Evolutionary conservation across 2,888 invertebrate species (phyloP).

Genomic region (Falcaria lacertinaria): DNA sequence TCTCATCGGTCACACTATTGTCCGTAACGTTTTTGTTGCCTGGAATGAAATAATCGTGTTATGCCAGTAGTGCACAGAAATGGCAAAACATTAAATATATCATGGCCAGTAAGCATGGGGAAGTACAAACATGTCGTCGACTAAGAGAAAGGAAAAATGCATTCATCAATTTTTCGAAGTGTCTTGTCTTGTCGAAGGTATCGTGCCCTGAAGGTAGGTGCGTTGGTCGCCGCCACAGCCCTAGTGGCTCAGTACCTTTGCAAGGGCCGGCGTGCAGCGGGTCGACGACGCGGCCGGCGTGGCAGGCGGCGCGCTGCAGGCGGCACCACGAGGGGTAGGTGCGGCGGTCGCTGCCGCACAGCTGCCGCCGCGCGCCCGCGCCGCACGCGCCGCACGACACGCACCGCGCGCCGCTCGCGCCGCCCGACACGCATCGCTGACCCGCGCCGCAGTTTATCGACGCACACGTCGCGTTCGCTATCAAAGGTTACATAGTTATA

Average conservation of each 20-base stretch:
- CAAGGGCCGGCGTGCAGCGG: constrained; percentile 86
- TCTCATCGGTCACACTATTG: constrained; percentile 60
- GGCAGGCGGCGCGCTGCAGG: constrained; percentile 87
- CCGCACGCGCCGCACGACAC: constrained; percentile 55
- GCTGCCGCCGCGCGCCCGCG: constrained; percentile 59
- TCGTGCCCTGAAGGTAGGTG: too few relatives aligned
- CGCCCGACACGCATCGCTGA: constrained; percentile 65
- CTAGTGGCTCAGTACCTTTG: constrained; percentile 38
- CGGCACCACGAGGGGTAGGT: constrained; percentile 90
- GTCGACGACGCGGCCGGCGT: constrained; percentile 85
- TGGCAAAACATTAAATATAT: too few relatives aligned
- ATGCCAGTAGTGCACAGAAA: too few relatives aligned
- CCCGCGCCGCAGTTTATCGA: constrained; percentile 52
- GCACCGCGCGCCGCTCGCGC: constrained; percentile 61
- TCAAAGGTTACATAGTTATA: neutral
- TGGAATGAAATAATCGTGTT: constrained; percentile 45
- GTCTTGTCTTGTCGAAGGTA: too few relatives aligned
- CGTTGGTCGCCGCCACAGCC: neutral
- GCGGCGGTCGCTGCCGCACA: constrained; percentile 87
- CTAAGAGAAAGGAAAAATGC: too few relatives aligned
- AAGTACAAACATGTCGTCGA: too few relatives aligned
- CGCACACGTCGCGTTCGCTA: constrained; percentile 69
- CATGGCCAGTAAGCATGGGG: too few relatives aligned
- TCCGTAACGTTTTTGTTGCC: constrained; percentile 67
- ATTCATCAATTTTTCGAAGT: too few relatives aligned